These are phyloP conservation scores for Cyclina sinensis DNA, from an alignment of 1,140 invertebrate genomes.

Conservation along the genomic window DNA sequence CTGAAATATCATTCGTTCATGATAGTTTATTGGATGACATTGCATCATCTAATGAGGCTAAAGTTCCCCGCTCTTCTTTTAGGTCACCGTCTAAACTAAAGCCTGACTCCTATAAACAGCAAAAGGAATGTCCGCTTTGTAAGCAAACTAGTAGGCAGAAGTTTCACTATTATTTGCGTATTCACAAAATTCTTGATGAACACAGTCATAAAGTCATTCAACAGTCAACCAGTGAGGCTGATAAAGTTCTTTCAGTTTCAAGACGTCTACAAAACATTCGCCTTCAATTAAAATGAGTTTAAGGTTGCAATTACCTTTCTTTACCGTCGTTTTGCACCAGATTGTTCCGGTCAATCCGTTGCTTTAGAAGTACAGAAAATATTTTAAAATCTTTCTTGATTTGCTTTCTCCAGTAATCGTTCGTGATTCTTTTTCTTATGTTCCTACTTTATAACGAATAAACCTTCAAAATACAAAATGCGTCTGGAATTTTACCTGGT, in stretches of 20 bases:
- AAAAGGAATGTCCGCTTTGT: conserved; percentile 12
- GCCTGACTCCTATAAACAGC: background rate
- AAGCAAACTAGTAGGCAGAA: conserved; percentile 23
- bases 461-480: too few species aligned
- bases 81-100: background rate
- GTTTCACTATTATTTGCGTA: conserved; percentile 26
- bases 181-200: conserved; percentile 6
- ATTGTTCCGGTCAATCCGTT: too few species aligned
- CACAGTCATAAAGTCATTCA: background rate
- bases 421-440: too few species aligned
- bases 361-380: too few species aligned
- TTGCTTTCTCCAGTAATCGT: too few species aligned
- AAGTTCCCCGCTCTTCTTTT: conserved; percentile 14
- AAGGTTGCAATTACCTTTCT: too few species aligned
- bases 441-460: too few species aligned
- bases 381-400: too few species aligned
- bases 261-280: conserved; percentile 41
- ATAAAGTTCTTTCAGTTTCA: background rate
- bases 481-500: too few species aligned
- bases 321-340: too few species aligned
- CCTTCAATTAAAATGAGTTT: conserved; percentile 50
- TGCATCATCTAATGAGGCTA: background rate
- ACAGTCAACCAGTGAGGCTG: background rate
- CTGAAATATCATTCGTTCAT: too few species aligned
- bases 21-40: conserved; percentile 49